These are phyloP conservation scores for Plestiodon gilberti DNA, from an alignment of 2,113 vertebrate genomes.

Conservation along the genomic window DNA sequence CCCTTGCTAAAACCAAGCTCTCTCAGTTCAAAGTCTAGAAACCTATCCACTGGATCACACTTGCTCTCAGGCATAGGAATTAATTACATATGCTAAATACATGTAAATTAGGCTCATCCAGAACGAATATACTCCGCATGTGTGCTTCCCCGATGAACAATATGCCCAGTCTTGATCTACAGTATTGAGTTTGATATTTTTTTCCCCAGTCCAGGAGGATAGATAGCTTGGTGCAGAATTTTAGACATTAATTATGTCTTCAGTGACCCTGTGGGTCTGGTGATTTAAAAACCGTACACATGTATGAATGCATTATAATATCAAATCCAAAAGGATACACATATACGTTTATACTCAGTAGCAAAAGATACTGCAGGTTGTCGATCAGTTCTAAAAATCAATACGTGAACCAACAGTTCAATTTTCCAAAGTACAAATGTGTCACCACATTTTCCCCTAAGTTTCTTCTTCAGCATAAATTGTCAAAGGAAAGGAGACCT, in stretches of 20 bases:
- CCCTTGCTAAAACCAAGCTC: neutral
- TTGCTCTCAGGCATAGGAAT: neutral
- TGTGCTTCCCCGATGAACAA: neutral
- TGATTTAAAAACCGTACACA: neutral
- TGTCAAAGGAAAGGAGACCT: constrained; percentile 18
- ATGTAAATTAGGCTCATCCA: neutral
- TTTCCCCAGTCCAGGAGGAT: neutral
- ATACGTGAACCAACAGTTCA: fast-evolving
- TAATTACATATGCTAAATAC: constrained; percentile 1
- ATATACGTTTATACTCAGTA: neutral
- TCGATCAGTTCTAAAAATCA: neutral
- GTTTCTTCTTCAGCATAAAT: neutral
- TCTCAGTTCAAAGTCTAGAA: neutral
- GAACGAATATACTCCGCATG: neutral
- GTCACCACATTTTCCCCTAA: neutral
- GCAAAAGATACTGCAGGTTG: neutral
- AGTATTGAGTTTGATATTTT: neutral
- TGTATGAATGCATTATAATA: neutral
- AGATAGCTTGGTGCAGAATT: neutral
- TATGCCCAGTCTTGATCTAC: neutral
- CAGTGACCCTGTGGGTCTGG: neutral
- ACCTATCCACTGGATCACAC: neutral
- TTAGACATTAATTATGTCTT: neutral
- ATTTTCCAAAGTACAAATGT: neutral
- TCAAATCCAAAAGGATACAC: neutral